These are phyloP conservation scores for Myotis davidii DNA, from an alignment of 2,113 vertebrate genomes.

Conservation along the genomic window DNA sequence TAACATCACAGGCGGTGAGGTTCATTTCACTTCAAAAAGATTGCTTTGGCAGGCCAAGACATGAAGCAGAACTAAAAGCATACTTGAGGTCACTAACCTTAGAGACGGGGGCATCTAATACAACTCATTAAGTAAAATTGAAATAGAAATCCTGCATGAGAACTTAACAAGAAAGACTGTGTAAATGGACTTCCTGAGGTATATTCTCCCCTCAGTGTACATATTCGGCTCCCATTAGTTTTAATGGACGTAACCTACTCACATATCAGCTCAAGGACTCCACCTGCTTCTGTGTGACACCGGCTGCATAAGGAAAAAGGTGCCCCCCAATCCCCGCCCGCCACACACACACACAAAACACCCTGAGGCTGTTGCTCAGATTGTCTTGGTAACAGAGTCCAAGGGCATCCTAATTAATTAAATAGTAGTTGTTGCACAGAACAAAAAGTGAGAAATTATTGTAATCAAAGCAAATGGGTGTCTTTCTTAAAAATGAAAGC, in stretches of 20 bases:
- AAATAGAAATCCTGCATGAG: constrained; percentile 77
- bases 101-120: constrained; percentile 15
- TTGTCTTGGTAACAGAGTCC: not conserved
- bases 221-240: constrained; percentile 81
- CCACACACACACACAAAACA: constrained; percentile 47
- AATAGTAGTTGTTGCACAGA: not conserved
- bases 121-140: constrained; percentile 80
- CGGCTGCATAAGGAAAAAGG: constrained; percentile 31
- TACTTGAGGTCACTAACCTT: constrained; percentile 73
- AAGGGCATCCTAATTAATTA: constrained; percentile 10
- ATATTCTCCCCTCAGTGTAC: constrained; percentile 75
- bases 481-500: not conserved
- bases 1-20: constrained; percentile 53
- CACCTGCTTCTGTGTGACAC: constrained; percentile 12
- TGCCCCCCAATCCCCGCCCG: not conserved
- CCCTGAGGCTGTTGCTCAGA: not conserved
- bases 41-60: constrained; percentile 1
- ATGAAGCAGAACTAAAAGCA: constrained; percentile 56
- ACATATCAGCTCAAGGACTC: constrained; percentile 75
- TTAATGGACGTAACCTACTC: constrained; percentile 80
- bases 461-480: not conserved
- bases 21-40: constrained; percentile 69
- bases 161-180: constrained; percentile 72
- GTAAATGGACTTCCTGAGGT: constrained; percentile 76
- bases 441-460: not conserved